Base-by-base conservation (phyloP, 2,797 vertebrate genomes). In the Paguma larvata region DNA sequence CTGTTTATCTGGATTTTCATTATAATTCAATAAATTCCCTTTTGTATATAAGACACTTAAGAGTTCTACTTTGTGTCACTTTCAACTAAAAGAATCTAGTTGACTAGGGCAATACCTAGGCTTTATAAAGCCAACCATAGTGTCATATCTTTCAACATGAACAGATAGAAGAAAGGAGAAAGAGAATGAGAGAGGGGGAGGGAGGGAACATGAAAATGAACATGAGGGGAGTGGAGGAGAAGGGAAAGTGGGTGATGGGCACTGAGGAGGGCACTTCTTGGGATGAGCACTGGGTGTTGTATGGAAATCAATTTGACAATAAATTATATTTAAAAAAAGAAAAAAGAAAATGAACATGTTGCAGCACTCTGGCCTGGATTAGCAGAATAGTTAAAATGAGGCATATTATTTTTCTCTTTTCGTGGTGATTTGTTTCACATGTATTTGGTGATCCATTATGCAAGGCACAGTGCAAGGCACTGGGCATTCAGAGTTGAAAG, bases 341-440 rank as follows among this genome's bases (percentile, higher is more conserved):
- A 38, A 38, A 38, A 38, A 38, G 62, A 63, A 75, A 90, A 75
- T 9, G 30, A 84, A 67, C 6, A 56, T 48, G 6, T 59, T 82
- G 82, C 65, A 80, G 32, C 5, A 63, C 75, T 62, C 56, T 87
- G 13, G 34, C 16, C 46, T 88, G 32, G 32, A 87, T 87, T 90
- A 92, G 25, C 53, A 89, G 63, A 96, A 67, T 75, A 34, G 41
- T 95, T 91, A 23, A 67, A 95, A 94, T 72, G 27, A 80, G 19
- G 18, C 30, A 68, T 25, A 7, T 11, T 77, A 91, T 51, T 44
- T 89, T 53, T 41, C 38, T 85, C 41, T 70, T 83, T 93, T 46
- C 34, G 70, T 73, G 38, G 27, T 86, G 72, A 83, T 91, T 91
- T 91, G 92, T 85, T 86, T 95, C 51, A 80, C n/a, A 83, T 34